Base-by-base conservation (phyloP, 2,888 invertebrate genomes). In the Hemistola chrysoprasaria region DNA sequence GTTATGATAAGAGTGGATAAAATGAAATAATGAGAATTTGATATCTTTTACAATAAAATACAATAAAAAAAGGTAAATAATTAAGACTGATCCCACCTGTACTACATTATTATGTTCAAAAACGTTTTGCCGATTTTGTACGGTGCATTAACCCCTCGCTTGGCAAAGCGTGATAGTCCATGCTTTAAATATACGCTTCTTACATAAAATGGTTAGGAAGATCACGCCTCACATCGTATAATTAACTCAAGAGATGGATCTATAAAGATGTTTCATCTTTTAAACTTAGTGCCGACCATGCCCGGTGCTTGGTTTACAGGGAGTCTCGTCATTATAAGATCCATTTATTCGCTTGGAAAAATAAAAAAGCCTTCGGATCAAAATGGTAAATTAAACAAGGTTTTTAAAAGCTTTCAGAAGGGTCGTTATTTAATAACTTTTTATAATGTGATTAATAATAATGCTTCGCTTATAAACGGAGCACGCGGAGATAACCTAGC, bases 401-500 rank as follows among this genome's bases (percentile, higher is more conserved):
- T 65, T 64, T 63, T 68, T 66, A 68, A 71, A 70, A 68, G 86
- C 86, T 85, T 86, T 71, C 80, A 81, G 69, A 76, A 72, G 82
- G 83, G 80, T 71, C 50, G 78, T 86, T 84, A 84, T 77, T 71
- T 47, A 56, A 65, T 81, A 83, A 85, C 74, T 78, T 70, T 37
- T 68, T 77, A 77, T 82, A 80, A 77, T 82, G 81, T 86, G 77
- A 82, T n/a, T n/a, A n/a, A n/a, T 65, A 81, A 78, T 83, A 87
- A 86, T 86, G 87, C 85, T 85, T 88, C 78, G 87, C 87, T 88
- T 88, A 65, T 77, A 72, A 75, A 60, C 74, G 86, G 88, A 87
- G 84, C 87, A 79, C 88, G 88, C 87, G 86, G 85, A 87, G 85
- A 86, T 88, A 88, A 88, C 88, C 73, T 75, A 81, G 85, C 88